Evolutionary conservation across 2,113 vertebrate genomes (phyloP).

Genomic region (Pheucticus melanocephalus): DNA sequence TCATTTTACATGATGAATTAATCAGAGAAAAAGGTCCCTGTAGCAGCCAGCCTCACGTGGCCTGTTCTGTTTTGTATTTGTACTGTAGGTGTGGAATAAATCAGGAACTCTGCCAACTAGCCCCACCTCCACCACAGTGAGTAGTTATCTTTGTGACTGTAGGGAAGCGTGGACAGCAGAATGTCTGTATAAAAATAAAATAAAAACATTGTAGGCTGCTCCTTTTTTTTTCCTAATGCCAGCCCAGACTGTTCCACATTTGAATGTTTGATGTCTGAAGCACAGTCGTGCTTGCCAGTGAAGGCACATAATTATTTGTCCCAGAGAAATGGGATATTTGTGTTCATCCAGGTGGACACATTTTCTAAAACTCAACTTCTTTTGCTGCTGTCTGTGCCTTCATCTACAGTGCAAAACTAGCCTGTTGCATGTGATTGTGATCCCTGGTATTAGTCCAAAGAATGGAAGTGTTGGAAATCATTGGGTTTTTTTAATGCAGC

Average conservation of each 20-base stretch:
- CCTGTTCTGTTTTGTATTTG: slow-evolving; percentile 66
- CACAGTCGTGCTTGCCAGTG: background rate
- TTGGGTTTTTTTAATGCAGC: slow-evolving; percentile 10
- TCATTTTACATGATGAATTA: slow-evolving; percentile 53
- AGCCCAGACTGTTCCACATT: background rate
- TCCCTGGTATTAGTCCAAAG: slow-evolving; percentile 14
- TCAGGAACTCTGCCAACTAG: slow-evolving; percentile 75
- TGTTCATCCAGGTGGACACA: background rate
- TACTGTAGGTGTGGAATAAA: slow-evolving; percentile 76
- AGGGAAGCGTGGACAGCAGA: slow-evolving; percentile 53
- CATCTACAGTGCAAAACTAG: slow-evolving; percentile 57
- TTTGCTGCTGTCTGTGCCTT: slow-evolving; percentile 57
- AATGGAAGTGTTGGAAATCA: slow-evolving; percentile 3
- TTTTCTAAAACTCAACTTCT: background rate
- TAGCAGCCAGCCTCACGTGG: slow-evolving; percentile 52
- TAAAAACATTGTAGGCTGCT: slow-evolving; percentile 15
- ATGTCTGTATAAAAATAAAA: slow-evolving; percentile 31
- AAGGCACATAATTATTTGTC: background rate
- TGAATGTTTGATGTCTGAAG: slow-evolving; percentile 13
- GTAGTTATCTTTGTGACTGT: slow-evolving; percentile 53
- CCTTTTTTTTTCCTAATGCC: background rate
- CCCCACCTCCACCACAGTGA: slow-evolving; percentile 74
- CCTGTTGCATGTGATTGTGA: slow-evolving; percentile 57
- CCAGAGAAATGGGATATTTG: background rate
- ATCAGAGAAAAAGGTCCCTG: slow-evolving; percentile 38